Conservation (phyloP, 1,140 invertebrate species). For the Dreissena polymorpha region DNA sequence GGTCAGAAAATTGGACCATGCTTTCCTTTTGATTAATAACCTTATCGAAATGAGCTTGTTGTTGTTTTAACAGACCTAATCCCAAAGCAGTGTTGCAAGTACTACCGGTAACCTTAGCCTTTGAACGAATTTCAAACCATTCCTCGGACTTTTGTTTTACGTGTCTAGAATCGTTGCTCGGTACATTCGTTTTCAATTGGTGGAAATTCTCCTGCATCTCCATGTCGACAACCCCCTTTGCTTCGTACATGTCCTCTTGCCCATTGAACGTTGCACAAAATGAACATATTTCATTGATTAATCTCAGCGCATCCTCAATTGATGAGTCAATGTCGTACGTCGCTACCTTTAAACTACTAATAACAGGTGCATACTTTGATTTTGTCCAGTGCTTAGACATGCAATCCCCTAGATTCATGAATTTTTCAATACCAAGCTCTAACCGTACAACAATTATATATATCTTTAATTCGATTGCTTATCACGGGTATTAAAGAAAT, state of each 20-base stretch:
- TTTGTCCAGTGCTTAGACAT: not conserved
- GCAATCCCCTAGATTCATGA: constrained; percentile 8
- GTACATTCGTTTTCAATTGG: constrained; percentile 8
- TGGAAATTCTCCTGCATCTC: not conserved
- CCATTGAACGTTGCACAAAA: not conserved
- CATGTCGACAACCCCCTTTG: constrained; percentile 7
- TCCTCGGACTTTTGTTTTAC: constrained; percentile 16
- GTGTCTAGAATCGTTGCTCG: constrained; percentile 18
- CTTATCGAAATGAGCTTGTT: constrained; percentile 23
- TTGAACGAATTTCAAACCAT: constrained; percentile 20
- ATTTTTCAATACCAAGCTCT: constrained; percentile 23
- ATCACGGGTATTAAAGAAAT: not conserved
- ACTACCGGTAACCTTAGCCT: constrained; percentile 25
- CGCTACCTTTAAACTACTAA: constrained; percentile 21
- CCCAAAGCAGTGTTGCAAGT: constrained; percentile 30
- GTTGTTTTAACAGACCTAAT: constrained; percentile 12
- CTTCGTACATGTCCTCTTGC: not conserved
- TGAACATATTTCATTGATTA: not conserved
- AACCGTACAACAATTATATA: constrained; percentile 9
- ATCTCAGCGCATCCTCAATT: constrained; percentile 9
- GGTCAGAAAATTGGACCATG: not conserved
- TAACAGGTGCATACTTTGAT: constrained; percentile 12
- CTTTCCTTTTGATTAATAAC: constrained; percentile 11
- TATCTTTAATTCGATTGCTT: constrained; percentile 5
- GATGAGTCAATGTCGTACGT: constrained; percentile 18